A percentile compares a stretch with the other conserved stretches of the same genome.
Evolutionary conservation across 2,113 vertebrate genomes (phyloP).

Genomic region (Etia nguti): DNA sequence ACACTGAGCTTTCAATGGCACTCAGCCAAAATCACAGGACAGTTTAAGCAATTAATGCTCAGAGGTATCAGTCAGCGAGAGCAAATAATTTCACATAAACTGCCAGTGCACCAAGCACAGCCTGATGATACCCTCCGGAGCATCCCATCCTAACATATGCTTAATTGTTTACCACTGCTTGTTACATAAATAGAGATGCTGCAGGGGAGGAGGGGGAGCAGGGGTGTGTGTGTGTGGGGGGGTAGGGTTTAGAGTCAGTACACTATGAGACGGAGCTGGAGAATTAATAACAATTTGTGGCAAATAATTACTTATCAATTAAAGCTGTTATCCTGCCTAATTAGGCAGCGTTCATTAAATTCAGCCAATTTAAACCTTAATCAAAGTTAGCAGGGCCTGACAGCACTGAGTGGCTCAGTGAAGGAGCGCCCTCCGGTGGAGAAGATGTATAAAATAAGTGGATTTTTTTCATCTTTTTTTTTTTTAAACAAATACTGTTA

Average conservation of each 20-base stretch:
- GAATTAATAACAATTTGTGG: conserved; percentile 71
- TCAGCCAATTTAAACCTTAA: conserved; percentile 95
- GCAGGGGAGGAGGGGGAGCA: conserved; percentile 2
- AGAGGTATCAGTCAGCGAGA: conserved; percentile 27
- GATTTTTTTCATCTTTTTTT: rapidly evolving
- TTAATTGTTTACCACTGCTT: conserved; percentile 68
- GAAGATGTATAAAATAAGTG: background rate
- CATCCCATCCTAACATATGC: conserved; percentile 57
- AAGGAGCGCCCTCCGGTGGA: conserved; percentile 78
- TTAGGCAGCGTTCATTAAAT: conserved; percentile 92
- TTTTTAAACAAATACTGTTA: background rate
- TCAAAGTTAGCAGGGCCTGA: conserved; percentile 82
- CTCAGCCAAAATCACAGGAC: conserved; percentile 4
- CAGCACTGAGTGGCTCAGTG: conserved; percentile 42
- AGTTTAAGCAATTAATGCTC: conserved; percentile 40
- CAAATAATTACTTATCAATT: conserved; percentile 78
- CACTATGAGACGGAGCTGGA: conserved; percentile 45
- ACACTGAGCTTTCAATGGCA: background rate
- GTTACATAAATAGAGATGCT: conserved; percentile 70
- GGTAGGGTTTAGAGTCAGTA: conserved; percentile 26
- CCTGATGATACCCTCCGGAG: conserved; percentile 46
- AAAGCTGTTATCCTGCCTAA: conserved; percentile 95
- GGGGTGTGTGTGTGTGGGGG: background rate
- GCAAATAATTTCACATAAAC: conserved; percentile 45
- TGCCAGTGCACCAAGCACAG: conserved; percentile 34